Conservation (phyloP, 35 echinoderm and acorn worm genomes). For the Heliocidaris erythrogramma region DNA sequence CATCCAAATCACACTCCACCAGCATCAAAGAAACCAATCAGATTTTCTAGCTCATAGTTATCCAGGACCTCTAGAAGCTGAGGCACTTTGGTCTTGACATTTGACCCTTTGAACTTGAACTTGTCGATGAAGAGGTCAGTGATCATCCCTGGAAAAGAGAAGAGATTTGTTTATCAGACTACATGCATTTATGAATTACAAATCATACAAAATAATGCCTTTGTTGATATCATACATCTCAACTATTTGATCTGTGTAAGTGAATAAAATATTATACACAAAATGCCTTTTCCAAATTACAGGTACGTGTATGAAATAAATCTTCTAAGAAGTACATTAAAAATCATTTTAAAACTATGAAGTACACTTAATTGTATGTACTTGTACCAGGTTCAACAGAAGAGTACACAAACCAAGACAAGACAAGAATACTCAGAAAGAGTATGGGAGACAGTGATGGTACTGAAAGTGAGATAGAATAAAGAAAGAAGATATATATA, state of each 20-base stretch:
- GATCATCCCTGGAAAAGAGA: slow-evolving; percentile 75
- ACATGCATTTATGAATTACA: too few species aligned
- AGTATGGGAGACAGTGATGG: too few species aligned
- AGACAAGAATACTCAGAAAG: too few species aligned
- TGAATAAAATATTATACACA: background rate
- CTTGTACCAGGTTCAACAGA: too few species aligned
- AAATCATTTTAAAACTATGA: too few species aligned
- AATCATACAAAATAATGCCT: too few species aligned
- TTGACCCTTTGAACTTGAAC: slow-evolving; percentile 97
- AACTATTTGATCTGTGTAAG: background rate
- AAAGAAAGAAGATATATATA: too few species aligned
- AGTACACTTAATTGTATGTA: too few species aligned
- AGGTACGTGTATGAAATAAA: too few species aligned
- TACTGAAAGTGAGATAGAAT: too few species aligned
- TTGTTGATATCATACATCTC: background rate
- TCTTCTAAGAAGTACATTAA: too few species aligned
- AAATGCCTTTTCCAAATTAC: background rate
- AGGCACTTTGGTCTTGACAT: slow-evolving; percentile 95
- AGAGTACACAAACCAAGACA: too few species aligned
- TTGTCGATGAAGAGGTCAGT: slow-evolving; percentile 98
- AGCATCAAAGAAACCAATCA: slow-evolving; percentile 85
- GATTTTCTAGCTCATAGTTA: slow-evolving; percentile 93
- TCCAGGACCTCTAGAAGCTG: slow-evolving; percentile 89
- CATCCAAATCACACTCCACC: slow-evolving; percentile 39
- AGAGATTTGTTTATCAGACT: background rate